Base-by-base conservation (phyloP, 2,113 vertebrate species). In the Rhynchomys soricoides region DNA sequence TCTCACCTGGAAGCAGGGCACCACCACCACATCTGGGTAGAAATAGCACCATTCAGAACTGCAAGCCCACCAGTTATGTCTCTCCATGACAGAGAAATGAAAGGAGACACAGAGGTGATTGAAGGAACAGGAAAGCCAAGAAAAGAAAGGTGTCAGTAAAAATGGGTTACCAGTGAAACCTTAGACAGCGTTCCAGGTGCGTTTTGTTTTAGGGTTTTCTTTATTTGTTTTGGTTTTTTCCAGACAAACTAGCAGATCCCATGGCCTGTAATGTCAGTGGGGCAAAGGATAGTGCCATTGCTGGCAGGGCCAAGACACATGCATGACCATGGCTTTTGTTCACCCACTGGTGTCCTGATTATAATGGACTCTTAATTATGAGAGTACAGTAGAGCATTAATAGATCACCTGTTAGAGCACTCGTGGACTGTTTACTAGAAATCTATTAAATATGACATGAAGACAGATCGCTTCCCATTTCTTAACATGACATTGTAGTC, bases 401-500 rank as follows among this genome's bases (percentile, higher is more conserved):
- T 98, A 75, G 96, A 96, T 98, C 97, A 97, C 95, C 90, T 98
- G 74, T 97, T 98, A 90, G 85, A 95, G 45, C 95, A 96, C 92
- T 62, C 96, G 96, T 96, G 94, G 89, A 16, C 97, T 98, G 90
- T 98, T 98, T 98, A 98, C 97, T 98, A 96, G 95, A 98, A 98
- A 98, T 98, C 96, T 97, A 96, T 98, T 98, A 98, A 98, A 96
- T 98, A 97, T 98, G 98, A 98, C 98, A 98, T 24, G 78, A 98
- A 98, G 98, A 99, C 97, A 96, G 93, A 98, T 98, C 97, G 82
- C 94, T 50, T 48, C 98, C 95, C 97, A 68, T 98, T 98, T 98
- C 96, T 97, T 97, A 98, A 97, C 57, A 59, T 98, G 97, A 98
- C 97, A 97, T 97, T 98, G 94, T 98, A 98, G 98, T 98, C 45